phyloP scores from a whole-genome alignment of 2,797 vertebrate species.

The Sebastolobus altivelis region DNA sequence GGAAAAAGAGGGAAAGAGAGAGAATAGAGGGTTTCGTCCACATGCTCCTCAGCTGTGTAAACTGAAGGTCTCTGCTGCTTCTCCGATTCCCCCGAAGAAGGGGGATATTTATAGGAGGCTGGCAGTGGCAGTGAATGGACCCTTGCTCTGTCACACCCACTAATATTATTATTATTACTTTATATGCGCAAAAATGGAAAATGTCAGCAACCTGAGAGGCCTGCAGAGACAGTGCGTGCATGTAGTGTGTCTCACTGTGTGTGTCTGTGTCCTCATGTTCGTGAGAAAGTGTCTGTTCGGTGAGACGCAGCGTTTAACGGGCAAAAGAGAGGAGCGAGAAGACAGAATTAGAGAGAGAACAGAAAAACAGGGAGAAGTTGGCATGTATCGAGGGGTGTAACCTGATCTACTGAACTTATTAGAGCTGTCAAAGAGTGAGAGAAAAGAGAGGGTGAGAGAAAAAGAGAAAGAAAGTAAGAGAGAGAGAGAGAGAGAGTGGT shows the following conservation, averaged over 20 bases:
- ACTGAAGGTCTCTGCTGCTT: slow-evolving; percentile 84
- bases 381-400: slow-evolving; percentile 78
- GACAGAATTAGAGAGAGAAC: slow-evolving; percentile 67
- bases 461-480: slow-evolving; percentile 37
- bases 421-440: slow-evolving; percentile 82
- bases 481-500: slow-evolving; percentile 62
- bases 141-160: slow-evolving; percentile 84
- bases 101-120: slow-evolving; percentile 89
- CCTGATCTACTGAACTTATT: slow-evolving; percentile 84
- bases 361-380: slow-evolving; percentile 76
- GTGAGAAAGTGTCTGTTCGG: slow-evolving; percentile 73
- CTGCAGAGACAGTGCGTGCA: slow-evolving; percentile 77
- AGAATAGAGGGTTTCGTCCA: slow-evolving; percentile 80
- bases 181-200: slow-evolving; percentile 88
- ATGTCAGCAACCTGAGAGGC: slow-evolving; percentile 87
- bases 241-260: slow-evolving; percentile 57
- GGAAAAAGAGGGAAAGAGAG: slow-evolving; percentile 64
- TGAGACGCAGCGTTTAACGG: slow-evolving; percentile 65
- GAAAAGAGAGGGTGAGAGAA: slow-evolving; percentile 58
- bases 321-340: slow-evolving; percentile 59
- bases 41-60: slow-evolving; percentile 91
- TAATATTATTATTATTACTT: slow-evolving; percentile 89
- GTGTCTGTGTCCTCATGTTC: slow-evolving; percentile 56
- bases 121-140: slow-evolving; percentile 82
- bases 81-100: slow-evolving; percentile 87